These are phyloP conservation scores for Bos taurus DNA, from an alignment of 2,113 vertebrate species.

Conservation along the genomic window DNA sequence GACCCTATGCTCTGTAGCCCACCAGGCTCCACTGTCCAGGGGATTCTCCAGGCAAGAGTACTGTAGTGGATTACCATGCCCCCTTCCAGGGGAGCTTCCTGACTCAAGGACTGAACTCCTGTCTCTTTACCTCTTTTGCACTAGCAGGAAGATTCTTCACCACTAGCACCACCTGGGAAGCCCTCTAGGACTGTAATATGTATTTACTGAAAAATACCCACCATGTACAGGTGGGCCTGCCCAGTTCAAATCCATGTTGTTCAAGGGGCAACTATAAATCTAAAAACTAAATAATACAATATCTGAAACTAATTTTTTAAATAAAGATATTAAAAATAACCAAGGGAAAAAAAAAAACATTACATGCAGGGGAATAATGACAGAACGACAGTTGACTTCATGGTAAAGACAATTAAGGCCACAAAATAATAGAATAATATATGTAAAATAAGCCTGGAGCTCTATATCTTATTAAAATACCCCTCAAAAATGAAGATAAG, in stretches of 20 bases:
- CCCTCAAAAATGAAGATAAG: neutral
- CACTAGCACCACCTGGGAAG: neutral
- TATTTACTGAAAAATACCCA: neutral
- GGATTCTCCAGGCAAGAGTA: neutral
- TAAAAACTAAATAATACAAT: neutral
- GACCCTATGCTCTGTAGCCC: neutral
- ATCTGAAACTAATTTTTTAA: neutral
- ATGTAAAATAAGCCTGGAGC: neutral
- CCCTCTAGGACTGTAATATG: neutral
- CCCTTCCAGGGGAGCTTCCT: neutral
- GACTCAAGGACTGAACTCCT: neutral
- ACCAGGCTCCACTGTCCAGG: neutral
- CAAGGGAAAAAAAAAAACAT: neutral
- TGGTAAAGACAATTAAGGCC: neutral
- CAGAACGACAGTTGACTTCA: neutral
- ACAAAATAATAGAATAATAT: neutral
- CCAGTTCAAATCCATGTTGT: neutral
- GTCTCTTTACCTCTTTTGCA: neutral
- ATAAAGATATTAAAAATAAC: neutral
- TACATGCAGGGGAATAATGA: neutral
- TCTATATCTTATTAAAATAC: neutral
- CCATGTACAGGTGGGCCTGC: no score
- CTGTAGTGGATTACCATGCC: neutral
- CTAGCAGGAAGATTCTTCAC: neutral
- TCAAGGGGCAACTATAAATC: neutral